Evolutionary conservation across 2,888 invertebrate species (phyloP).

Genomic region (Lochmaea capreae): DNA sequence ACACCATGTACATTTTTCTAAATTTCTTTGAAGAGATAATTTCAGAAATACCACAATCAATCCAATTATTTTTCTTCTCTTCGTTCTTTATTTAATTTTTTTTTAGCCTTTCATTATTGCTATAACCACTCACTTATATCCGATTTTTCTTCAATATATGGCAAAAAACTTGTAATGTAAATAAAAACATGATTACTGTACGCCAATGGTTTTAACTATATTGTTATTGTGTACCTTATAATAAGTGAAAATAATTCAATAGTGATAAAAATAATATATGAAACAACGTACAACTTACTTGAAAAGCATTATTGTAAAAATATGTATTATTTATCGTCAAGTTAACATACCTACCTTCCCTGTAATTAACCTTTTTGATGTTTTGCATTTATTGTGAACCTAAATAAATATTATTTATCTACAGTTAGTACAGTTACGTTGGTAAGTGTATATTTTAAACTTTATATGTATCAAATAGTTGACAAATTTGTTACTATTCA

Average conservation of each 20-base stretch:
- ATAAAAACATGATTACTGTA: background rate
- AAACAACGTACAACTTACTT: background rate
- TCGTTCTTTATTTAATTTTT: too few relatives aligned
- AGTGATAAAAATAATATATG: conserved; percentile 2
- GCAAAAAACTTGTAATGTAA: too few relatives aligned
- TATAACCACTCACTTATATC: too few relatives aligned
- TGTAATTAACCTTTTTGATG: background rate
- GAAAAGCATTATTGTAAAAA: conserved; percentile 3
- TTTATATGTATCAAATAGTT: background rate
- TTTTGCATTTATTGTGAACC: background rate
- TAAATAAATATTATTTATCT: background rate
- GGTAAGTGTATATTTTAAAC: background rate
- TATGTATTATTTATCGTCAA: background rate
- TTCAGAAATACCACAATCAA: too few relatives aligned
- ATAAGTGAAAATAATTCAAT: background rate
- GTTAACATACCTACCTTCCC: background rate
- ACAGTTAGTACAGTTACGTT: background rate
- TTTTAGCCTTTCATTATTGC: too few relatives aligned
- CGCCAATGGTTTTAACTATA: conserved; percentile 2
- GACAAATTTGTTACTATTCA: background rate
- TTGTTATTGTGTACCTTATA: conserved; percentile 2
- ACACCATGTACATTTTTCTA: too few relatives aligned
- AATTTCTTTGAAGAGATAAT: too few relatives aligned
- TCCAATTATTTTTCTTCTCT: too few relatives aligned
- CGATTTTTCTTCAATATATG: too few relatives aligned